Percentiles rank a stretch among this genome's conserved stretches.
Evolutionary conservation across 2,888 invertebrate genomes (phyloP).

Genomic region (Drosophila siamana): DNA sequence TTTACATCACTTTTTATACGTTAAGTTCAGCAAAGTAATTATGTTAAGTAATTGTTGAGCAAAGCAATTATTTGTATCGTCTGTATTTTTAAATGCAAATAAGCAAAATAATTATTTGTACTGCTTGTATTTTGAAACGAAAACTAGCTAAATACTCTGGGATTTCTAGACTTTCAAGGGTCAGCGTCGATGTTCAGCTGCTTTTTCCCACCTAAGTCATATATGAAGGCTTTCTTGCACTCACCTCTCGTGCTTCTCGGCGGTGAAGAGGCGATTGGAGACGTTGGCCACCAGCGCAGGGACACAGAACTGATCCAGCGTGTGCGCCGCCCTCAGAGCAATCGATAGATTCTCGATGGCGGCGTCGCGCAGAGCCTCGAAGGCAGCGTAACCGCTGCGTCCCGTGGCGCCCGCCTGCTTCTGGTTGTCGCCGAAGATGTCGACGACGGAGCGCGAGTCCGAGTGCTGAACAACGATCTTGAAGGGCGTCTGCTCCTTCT

Average conservation of each 20-base stretch:
- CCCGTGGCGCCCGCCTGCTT: slow-evolving; percentile 72
- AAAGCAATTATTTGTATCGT: too few relatives aligned
- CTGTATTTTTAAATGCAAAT: too few relatives aligned
- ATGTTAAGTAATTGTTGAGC: too few relatives aligned
- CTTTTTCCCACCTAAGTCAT: too few relatives aligned
- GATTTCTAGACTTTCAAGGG: too few relatives aligned
- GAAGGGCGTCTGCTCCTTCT: slow-evolving; percentile 84
- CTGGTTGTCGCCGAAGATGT: slow-evolving; percentile 81
- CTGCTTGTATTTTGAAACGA: too few relatives aligned
- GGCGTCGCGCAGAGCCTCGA: slow-evolving; percentile 96
- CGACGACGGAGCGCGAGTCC: slow-evolving; percentile 88
- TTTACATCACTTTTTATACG: too few relatives aligned
- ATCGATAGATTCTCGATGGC: slow-evolving; percentile 98
- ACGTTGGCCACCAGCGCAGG: slow-evolving; percentile 98
- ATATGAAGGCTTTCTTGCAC: too few relatives aligned
- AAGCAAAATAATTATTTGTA: too few relatives aligned
- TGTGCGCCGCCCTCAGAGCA: slow-evolving; percentile 95
- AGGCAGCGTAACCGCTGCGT: slow-evolving; percentile 88
- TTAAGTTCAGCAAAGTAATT: too few relatives aligned
- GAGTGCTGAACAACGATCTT: slow-evolving; percentile 88
- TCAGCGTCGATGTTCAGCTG: too few relatives aligned
- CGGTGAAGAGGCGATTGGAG: slow-evolving; percentile 97
- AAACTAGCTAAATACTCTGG: too few relatives aligned
- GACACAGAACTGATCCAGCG: slow-evolving; percentile 96
- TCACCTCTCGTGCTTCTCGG: slow-evolving; percentile 94